phyloP scores from a whole-genome alignment of 2,797 vertebrate genomes.

The Otolemur crassicaudatus region DNA sequence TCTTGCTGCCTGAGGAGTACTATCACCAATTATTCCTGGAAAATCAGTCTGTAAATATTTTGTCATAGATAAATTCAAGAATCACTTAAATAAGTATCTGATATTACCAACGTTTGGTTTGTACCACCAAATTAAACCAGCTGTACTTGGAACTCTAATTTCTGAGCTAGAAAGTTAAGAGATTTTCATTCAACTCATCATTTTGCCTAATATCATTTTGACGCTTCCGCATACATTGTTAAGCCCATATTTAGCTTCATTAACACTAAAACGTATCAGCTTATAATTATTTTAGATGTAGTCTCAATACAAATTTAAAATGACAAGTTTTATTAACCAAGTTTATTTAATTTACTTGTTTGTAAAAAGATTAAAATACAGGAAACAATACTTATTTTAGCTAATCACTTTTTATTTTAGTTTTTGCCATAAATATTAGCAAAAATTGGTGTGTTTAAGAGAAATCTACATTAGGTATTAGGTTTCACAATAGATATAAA shows the following conservation, averaged over 20 bases:
- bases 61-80: conserved; percentile 72
- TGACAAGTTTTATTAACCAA: conserved; percentile 51
- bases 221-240: conserved; percentile 69
- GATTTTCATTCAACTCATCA: conserved; percentile 74
- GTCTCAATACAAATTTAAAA: conserved; percentile 65
- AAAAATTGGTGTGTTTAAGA: not conserved
- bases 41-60: conserved; percentile 61
- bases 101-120: conserved; percentile 49
- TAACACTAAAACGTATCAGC: conserved; percentile 70
- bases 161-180: conserved; percentile 67
- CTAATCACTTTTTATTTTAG: not conserved
- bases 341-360: conserved; percentile 62
- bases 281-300: conserved; percentile 47
- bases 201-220: conserved; percentile 58
- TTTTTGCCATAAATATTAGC: not conserved
- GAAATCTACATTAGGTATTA: not conserved
- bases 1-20: conserved; percentile 56
- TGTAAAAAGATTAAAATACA: conserved; percentile 50
- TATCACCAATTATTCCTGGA: conserved; percentile 47
- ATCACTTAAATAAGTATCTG: conserved; percentile 68
- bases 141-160: conserved; percentile 64
- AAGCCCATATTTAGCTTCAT: conserved; percentile 56
- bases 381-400: conserved; percentile 26
- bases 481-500: conserved; percentile 45
- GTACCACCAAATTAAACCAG: conserved; percentile 43